Evolutionary conservation across 2,113 vertebrate species (phyloP).

Genomic region (Malurus elegans): DNA sequence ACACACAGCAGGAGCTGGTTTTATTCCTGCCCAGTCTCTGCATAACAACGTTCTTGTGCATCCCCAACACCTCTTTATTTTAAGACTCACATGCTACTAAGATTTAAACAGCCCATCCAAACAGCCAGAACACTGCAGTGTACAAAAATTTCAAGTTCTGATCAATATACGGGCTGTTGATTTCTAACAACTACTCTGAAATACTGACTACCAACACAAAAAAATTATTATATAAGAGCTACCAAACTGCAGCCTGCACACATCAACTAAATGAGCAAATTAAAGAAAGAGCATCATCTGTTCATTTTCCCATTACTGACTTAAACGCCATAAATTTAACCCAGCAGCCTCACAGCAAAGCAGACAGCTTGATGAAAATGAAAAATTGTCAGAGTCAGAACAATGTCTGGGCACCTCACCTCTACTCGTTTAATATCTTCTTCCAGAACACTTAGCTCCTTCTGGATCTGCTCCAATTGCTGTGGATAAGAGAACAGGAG

Average conservation of each 20-base stretch:
- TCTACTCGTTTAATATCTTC: conserved; percentile 98
- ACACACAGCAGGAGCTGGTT: not conserved
- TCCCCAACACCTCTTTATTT: not conserved
- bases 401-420: conserved; percentile 76
- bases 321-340: conserved; percentile 51
- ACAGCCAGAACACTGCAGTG: not conserved
- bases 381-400: conserved; percentile 55
- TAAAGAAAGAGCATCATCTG: conserved; percentile 43
- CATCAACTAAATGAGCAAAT: conserved; percentile 20
- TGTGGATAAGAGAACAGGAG: conserved; percentile 68
- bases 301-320: conserved; percentile 49
- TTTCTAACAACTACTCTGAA: not conserved
- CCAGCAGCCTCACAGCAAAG: conserved; percentile 40
- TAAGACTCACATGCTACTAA: not conserved
- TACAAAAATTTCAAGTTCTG: not conserved
- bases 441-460: conserved; percentile 95
- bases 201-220: not conserved
- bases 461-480: conserved; percentile 98
- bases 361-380: conserved; percentile 50
- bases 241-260: not conserved
- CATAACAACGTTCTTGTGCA: not conserved
- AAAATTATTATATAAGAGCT: not conserved
- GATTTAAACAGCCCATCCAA: not conserved
- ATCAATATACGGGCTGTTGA: not conserved
- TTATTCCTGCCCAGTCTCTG: not conserved